Base-by-base conservation (phyloP, 2,888 invertebrate genomes). In the Melipona bicolor region DNA sequence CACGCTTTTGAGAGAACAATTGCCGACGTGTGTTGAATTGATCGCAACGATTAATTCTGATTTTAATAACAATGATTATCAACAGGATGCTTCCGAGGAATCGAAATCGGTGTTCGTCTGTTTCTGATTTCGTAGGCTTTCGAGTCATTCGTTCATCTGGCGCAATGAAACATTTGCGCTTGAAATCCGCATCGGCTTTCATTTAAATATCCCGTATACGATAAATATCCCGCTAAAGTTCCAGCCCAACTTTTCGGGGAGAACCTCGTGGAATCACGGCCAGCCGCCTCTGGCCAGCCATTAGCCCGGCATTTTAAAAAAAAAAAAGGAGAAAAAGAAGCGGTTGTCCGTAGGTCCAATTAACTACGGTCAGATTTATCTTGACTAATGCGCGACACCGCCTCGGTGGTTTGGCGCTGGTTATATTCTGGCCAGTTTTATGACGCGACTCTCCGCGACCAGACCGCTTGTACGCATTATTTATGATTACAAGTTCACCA, bases 351-450 rank as follows among this genome's bases (percentile, higher is more conserved):
- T 82, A 75, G 52, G 77, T 81, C 79, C 87, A 89, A 89, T 89
- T 89, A 87, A 89, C 86, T 75, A 81, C 75, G 78, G 87, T 78
- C 86, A 86, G 87, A 89, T 89, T 87, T 89, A 87, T 86, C 89
- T 89, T 79, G 87, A 89, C 81, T 87, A 87, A 86, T 77, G 84
- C 81, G 77, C 75, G 83, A 83, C 79, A 80, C 81, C 59, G 77
- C 27, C 77, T 36, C 64, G 69, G 69, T 72, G 73, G 69, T 87
- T 83, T 83, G 70, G 83, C 71, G 73, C 64, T 24, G 81, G 77
- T 78, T 76, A 79, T 68, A 78, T 80, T 70, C 78, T 50, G 73
- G 32, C 74, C n/a, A 72, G 78, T 85, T 88, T 83, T 82, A 85
- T 75, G 85, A 86, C 72, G 81, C 85, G 85, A 79, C 80, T 68